Evolutionary conservation across 2,797 vertebrate genomes (phyloP).

Genomic region (Tiaroga cobitis): DNA sequence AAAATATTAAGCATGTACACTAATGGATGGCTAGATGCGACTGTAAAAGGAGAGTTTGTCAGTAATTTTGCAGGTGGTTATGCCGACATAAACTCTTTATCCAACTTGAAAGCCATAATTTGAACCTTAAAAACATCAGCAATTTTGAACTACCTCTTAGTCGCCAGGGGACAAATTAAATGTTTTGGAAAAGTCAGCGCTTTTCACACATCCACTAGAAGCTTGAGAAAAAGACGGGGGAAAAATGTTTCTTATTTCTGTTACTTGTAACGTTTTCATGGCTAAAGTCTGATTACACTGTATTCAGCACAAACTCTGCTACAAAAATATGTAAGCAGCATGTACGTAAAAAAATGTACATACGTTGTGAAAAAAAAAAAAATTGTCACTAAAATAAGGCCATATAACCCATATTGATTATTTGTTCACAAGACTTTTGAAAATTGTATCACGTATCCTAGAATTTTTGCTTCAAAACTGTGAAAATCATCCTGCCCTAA

Average conservation of each 20-base stretch:
- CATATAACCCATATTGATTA: too few species aligned
- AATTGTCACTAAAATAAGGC: too few species aligned
- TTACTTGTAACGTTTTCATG: too few species aligned
- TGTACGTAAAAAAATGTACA: too few species aligned
- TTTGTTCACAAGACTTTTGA: too few species aligned
- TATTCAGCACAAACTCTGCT: too few species aligned
- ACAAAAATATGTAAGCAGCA: too few species aligned
- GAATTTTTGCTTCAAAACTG: too few species aligned
- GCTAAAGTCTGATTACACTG: too few species aligned
- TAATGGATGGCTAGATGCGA: conserved; percentile 28
- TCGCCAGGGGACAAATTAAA: conserved; percentile 46
- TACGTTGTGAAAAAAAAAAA: too few species aligned
- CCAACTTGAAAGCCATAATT: conserved; percentile 52
- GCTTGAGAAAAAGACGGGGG: neutral
- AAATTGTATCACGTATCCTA: too few species aligned
- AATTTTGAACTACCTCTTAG: conserved; percentile 43
- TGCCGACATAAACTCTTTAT: conserved; percentile 50
- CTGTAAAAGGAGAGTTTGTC: conserved; percentile 26
- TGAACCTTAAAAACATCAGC: conserved; percentile 44
- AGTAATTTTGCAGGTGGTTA: conserved; percentile 43
- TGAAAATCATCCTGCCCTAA: too few species aligned
- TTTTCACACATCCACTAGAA: conserved; percentile 30
- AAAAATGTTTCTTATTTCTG: neutral
- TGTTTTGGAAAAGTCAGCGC: conserved; percentile 41
- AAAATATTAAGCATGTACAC: conserved; percentile 19